Conservation (phyloP, 2,888 invertebrate species). For the Aphidoletes aphidimyza region DNA sequence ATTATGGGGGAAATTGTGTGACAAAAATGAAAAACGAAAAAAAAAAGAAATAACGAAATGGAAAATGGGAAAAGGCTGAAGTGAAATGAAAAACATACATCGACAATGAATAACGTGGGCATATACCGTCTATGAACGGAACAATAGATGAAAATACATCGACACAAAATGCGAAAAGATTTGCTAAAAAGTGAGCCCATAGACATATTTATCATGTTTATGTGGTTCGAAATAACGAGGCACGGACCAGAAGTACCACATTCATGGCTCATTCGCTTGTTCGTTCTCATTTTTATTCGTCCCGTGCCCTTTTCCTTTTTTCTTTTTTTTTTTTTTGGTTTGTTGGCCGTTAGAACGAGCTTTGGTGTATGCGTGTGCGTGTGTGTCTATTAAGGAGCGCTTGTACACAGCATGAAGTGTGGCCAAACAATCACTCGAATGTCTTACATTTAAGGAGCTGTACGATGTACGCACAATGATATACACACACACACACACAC, state of each 20-base stretch:
- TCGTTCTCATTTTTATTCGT: neutral
- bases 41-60: no score
- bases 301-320: neutral
- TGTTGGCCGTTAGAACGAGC: neutral
- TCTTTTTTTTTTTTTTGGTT: neutral
- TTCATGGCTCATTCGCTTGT: neutral
- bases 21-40: no score
- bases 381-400: neutral
- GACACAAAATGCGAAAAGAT: neutral
- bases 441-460: neutral
- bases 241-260: neutral
- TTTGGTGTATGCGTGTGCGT: no score
- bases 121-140: no score
- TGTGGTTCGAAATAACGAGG: neutral
- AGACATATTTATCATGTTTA: constrained; percentile 24
- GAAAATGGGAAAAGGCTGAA: no score
- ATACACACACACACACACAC: no score
- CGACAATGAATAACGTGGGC: no score
- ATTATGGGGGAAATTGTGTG: no score
- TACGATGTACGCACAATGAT: neutral
- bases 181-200: constrained; percentile 20
- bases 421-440: neutral
- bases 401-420: constrained; percentile 9
- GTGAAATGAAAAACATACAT: no score
- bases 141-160: no score